Percentiles rank a stretch among this genome's conserved stretches.
phyloP scores from a whole-genome alignment of 1,140 invertebrate species.

The Dendrolimus punctatus region DNA sequence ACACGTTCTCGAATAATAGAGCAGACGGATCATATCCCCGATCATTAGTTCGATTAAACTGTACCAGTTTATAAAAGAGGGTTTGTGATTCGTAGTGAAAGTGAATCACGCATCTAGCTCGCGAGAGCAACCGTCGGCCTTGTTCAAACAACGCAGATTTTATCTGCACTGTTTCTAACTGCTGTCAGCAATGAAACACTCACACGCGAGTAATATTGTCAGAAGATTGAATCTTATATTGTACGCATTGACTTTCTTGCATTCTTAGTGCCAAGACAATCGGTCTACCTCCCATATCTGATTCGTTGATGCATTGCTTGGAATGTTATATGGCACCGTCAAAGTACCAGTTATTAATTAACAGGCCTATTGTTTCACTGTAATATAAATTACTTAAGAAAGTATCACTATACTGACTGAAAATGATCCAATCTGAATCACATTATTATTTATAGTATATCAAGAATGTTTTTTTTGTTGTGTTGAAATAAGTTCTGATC shows the following conservation, averaged over 20 bases:
- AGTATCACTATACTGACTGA: too few relatives aligned
- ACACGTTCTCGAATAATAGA: conserved; percentile 6
- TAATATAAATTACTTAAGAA: too few relatives aligned
- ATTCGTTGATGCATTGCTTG: conserved; percentile 29
- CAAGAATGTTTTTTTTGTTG: too few relatives aligned
- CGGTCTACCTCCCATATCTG: conserved; percentile 30
- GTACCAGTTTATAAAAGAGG: conserved; percentile 6
- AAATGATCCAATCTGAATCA: too few relatives aligned
- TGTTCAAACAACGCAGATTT: conserved; percentile 30
- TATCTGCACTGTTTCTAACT: conserved; percentile 30
- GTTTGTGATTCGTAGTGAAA: conserved; percentile 29
- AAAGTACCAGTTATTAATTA: conserved; percentile 5
- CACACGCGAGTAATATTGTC: conserved; percentile 29
- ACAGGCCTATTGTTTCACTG: conserved; percentile 26
- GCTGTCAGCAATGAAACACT: conserved; percentile 27
- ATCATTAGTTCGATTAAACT: conserved; percentile 9
- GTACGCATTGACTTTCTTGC: conserved; percentile 22
- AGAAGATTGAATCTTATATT: conserved; percentile 32
- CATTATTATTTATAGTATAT: too few relatives aligned
- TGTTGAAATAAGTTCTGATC: too few relatives aligned
- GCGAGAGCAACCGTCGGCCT: conserved; percentile 15
- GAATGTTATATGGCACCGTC: conserved; percentile 30
- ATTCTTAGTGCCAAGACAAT: conserved; percentile 22
- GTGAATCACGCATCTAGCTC: conserved; percentile 22
- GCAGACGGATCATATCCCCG: conserved; percentile 2